Evolutionary conservation across 2,888 invertebrate species (phyloP), one percentile per base, ranked within the genome.

Genomic region (Saturnia pavonia): DNA sequence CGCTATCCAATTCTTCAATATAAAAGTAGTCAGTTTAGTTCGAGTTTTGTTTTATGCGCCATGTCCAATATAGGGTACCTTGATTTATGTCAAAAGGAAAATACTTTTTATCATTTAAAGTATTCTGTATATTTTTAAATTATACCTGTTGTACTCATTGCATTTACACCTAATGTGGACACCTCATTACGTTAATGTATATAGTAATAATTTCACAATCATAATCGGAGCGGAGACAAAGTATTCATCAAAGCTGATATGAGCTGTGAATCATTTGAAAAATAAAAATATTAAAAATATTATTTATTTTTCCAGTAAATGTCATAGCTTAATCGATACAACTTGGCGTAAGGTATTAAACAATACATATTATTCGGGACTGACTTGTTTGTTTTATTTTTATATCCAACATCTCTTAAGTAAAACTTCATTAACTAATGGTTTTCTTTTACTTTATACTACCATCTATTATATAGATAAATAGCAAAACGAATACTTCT

Each of bases 241-340:
- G 66, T 66, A 67, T 70, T 27, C 70, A 70, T 66, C 70, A 70
- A 51, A 54, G 40, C 42, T 70, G 66, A 42, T 67, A 27, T 54
- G 70, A 70, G 70, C 70, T 70, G 70, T 70, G 70, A 90, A 81
- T 80, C 78, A 77, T 80, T 84, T 72, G 75, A 80, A 73, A 81
- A 82, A 78, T 79, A 77, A 79, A 78, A 85, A 83, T 78, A 81
- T 77, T 79, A 77, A 79, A 78, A 85, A 82, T 78, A 81, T 77
- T 88, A 89, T 90, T 91, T 92, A 92, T 91, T 91, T 91, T 92
- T 91, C 82, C 90, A 91, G 74, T 83, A 83, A 83, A 85, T 86
- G 82, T 91, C 87, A 85, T 87, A 88, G 84, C 81, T 81, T 89
- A 85, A 78, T 86, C 81, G 75, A 85, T 77, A 79, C 77, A 82